Evolutionary conservation across 2,797 vertebrate genomes (phyloP).

Genomic region (Trachurus trachurus): DNA sequence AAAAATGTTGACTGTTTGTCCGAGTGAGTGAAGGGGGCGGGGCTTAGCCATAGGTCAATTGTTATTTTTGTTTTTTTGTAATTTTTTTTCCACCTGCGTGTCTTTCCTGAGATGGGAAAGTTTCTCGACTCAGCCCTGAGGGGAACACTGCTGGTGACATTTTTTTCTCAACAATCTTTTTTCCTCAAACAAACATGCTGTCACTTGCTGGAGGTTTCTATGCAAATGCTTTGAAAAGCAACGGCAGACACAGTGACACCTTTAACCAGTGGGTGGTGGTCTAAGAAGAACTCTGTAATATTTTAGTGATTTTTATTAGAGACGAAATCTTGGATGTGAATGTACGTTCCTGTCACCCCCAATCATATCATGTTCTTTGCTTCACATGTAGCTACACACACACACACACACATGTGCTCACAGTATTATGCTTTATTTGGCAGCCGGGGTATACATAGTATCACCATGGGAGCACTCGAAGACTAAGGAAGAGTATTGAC

Average conservation of each 20-base stretch:
- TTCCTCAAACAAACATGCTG: slow-evolving; percentile 48
- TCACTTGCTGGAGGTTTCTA: slow-evolving; percentile 53
- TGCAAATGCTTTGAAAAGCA: slow-evolving; percentile 26
- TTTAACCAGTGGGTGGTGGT: slow-evolving; percentile 60
- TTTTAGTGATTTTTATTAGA: slow-evolving; percentile 55
- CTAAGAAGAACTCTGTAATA: slow-evolving; percentile 52
- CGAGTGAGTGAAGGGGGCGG: too few relatives aligned
- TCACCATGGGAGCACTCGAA: slow-evolving; percentile 64
- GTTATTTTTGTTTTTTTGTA: slow-evolving; percentile 3
- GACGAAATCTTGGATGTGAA: slow-evolving; percentile 51
- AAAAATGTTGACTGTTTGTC: too few relatives aligned
- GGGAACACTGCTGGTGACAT: slow-evolving; percentile 35
- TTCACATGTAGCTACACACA: too few relatives aligned
- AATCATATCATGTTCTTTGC: slow-evolving; percentile 59
- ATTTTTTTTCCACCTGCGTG: slow-evolving; percentile 4
- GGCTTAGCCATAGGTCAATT: too few relatives aligned
- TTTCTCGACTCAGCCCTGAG: slow-evolving; percentile 32
- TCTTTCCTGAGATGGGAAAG: slow-evolving; percentile 39
- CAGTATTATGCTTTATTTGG: slow-evolving; percentile 64
- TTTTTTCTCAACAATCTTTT: slow-evolving; percentile 6
- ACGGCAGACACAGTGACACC: slow-evolving; percentile 56
- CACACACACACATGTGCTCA: slow-evolving; percentile 16
- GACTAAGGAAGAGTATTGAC: slow-evolving; percentile 68
- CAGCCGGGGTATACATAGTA: slow-evolving; percentile 73
- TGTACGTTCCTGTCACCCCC: slow-evolving; percentile 59